Percentiles rank a stretch among this genome's conserved stretches.
Evolutionary conservation across 2,888 invertebrate genomes (phyloP).

Genomic region (Tinea semifulvella): DNA sequence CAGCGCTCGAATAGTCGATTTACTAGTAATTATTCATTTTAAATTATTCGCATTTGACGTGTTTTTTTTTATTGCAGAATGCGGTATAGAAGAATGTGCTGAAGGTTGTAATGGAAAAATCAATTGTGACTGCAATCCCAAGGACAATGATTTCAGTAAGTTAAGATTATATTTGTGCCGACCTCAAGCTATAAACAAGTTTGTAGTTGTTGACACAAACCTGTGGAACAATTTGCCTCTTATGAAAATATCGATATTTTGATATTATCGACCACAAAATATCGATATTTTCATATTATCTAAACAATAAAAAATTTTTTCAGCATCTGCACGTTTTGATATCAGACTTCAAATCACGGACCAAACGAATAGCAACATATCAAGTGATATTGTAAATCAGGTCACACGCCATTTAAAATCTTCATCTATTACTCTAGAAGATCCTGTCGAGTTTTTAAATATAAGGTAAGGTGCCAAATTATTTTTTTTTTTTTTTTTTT

Average conservation of each 20-base stretch:
- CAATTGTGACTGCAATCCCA: conserved; percentile 48
- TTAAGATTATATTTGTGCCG: too few species aligned
- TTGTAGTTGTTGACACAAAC: too few species aligned
- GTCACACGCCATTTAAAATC: conserved; percentile 70
- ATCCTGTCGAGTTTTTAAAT: conserved; percentile 73
- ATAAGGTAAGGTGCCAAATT: conserved; percentile 77
- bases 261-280: too few species aligned
- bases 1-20: too few species aligned
- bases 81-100: conserved; percentile 51
- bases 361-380: conserved; percentile 48
- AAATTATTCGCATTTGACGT: too few species aligned
- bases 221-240: too few species aligned
- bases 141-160: conserved; percentile 45
- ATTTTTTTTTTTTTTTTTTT: too few species aligned
- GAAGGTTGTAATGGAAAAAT: conserved; percentile 39
- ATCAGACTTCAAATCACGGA: conserved; percentile 64
- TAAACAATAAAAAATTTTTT: conserved; percentile 22
- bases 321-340: conserved; percentile 70
- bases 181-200: too few species aligned
- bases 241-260: too few species aligned
- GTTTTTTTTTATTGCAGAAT: conserved; percentile 37
- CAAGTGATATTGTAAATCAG: conserved; percentile 47
- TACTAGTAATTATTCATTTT: too few species aligned
- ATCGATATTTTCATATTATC: background rate
- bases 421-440: conserved; percentile 70